Percentiles rank a stretch among this genome's conserved stretches.
Evolutionary conservation across 2,888 invertebrate species (phyloP).

Genomic region (Philopedon plagiatum): DNA sequence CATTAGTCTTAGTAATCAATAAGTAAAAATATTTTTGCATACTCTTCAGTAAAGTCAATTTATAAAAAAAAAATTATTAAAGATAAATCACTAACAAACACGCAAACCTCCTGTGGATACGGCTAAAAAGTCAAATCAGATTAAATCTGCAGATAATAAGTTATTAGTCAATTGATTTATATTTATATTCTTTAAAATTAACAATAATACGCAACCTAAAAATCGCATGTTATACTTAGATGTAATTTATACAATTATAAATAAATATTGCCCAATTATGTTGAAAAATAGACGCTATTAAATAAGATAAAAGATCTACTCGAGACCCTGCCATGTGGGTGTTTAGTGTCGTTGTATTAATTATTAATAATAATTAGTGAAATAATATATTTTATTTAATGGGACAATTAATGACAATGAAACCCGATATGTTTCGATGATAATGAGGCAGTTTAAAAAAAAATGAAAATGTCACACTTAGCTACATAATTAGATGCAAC

Average conservation of each 20-base stretch:
- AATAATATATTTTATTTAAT: background rate
- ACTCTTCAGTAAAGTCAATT: too few species aligned
- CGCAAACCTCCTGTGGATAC: background rate
- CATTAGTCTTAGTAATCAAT: too few species aligned
- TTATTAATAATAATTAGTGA: background rate
- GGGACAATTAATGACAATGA: too few species aligned
- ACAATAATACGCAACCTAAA: background rate
- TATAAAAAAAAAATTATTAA: too few species aligned
- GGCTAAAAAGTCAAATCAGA: background rate
- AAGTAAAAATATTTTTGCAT: too few species aligned
- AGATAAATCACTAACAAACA: too few species aligned
- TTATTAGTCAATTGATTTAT: background rate
- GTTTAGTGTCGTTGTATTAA: background rate
- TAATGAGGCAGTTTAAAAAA: too few species aligned
- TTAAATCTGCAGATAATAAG: background rate
- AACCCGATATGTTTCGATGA: too few species aligned
- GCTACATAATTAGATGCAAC: too few species aligned
- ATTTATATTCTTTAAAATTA: background rate
- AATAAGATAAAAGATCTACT: background rate
- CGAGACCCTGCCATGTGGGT: background rate
- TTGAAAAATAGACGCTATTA: constrained; percentile 1
- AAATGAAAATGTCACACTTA: too few species aligned
- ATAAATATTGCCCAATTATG: constrained; percentile 4
- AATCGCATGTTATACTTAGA: background rate
- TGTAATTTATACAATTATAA: constrained; percentile 1